Evolutionary conservation across 2,113 vertebrate genomes (phyloP).

Genomic region (Brienomyrus longianalis): DNA sequence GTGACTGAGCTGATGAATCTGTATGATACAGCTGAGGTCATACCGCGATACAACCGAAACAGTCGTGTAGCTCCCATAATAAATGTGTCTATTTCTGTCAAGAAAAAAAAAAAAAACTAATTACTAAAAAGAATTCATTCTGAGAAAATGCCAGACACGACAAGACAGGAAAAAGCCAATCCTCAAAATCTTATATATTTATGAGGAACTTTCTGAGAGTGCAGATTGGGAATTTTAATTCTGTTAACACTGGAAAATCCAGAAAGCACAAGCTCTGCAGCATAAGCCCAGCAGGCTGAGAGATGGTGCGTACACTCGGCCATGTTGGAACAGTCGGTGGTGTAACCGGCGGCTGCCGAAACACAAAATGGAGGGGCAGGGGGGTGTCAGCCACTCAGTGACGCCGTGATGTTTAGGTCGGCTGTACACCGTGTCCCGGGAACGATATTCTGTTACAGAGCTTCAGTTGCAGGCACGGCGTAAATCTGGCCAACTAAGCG

Average conservation of each 20-base stretch:
- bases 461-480: background rate
- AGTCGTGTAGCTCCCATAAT: background rate
- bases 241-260: slow-evolving; percentile 31
- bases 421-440: background rate
- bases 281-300: background rate
- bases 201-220: background rate
- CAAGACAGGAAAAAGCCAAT: background rate
- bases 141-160: background rate
- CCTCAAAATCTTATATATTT: background rate
- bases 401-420: background rate
- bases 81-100: background rate
- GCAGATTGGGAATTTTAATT: background rate
- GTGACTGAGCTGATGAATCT: slow-evolving; percentile 29
- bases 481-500: background rate
- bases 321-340: background rate
- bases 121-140: background rate
- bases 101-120: background rate
- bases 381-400: background rate
- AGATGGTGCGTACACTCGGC: background rate
- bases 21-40: too few relatives aligned
- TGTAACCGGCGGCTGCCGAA: background rate
- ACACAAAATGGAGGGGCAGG: background rate
- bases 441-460: background rate
- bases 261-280: slow-evolving; percentile 20
- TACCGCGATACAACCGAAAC: background rate